phyloP scores from a whole-genome alignment of 2,888 invertebrate species.

The Pasiphila rectangulata region DNA sequence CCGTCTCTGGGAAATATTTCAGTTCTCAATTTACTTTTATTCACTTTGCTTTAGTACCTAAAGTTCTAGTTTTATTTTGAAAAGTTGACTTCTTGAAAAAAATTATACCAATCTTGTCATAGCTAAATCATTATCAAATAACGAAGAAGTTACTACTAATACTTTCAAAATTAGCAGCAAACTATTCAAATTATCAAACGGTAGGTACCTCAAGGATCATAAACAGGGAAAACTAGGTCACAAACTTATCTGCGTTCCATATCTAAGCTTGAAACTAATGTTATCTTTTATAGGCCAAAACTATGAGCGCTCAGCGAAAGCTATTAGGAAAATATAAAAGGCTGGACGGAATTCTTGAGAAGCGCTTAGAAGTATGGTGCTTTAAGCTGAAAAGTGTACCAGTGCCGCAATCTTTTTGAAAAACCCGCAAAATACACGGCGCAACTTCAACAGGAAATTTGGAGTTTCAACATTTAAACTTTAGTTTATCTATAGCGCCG shows the following conservation, averaged over 20 bases:
- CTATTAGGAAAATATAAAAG: conserved; percentile 55
- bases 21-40: background rate
- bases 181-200: background rate
- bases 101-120: no score
- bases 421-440: conserved; percentile 16
- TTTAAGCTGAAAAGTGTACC: conserved; percentile 29
- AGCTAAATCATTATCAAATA: no score
- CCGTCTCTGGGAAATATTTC: conserved; percentile 22
- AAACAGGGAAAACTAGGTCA: conserved; percentile 27
- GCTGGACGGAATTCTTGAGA: conserved; percentile 48
- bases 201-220: conserved; percentile 12
- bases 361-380: conserved; percentile 33
- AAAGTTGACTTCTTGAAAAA: no score
- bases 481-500: no score
- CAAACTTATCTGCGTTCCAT: conserved; percentile 31
- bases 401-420: conserved; percentile 25
- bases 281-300: conserved; percentile 37
- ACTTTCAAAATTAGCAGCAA: no score
- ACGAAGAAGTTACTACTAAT: no score
- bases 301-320: conserved; percentile 37
- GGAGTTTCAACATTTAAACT: no score
- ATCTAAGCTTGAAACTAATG: conserved; percentile 38
- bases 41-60: no score
- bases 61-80: no score
- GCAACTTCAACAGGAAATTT: conserved; percentile 6